These are phyloP conservation scores for Intellagama lesueurii DNA, from an alignment of 2,797 vertebrate species.

Conservation along the genomic window DNA sequence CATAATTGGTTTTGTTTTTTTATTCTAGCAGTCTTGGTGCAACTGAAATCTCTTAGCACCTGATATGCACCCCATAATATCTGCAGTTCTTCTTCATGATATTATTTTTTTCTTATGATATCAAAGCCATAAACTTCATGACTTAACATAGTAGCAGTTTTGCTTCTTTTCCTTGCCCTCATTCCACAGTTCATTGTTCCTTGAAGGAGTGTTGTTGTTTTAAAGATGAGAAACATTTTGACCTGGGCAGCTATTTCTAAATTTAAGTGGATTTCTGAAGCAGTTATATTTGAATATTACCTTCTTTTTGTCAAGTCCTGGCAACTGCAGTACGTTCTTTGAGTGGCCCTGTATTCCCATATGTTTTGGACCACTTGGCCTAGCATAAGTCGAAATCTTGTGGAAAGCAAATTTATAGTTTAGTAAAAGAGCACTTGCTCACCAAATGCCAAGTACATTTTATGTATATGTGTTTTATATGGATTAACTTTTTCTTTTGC, in stretches of 20 bases:
- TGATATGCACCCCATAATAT: background rate
- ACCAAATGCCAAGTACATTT: background rate
- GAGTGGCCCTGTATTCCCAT: background rate
- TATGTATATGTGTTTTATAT: background rate
- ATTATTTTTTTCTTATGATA: background rate
- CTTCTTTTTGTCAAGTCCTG: background rate
- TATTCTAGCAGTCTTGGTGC: background rate
- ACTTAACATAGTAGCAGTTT: background rate
- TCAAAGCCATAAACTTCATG: background rate
- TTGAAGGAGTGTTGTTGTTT: background rate
- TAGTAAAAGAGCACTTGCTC: conserved; percentile 3
- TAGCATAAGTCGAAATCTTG: background rate
- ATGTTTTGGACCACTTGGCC: background rate
- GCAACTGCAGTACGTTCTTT: background rate
- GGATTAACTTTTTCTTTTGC: background rate
- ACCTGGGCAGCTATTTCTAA: background rate
- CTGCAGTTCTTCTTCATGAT: background rate
- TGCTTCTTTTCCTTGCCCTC: background rate
- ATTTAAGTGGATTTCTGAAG: background rate
- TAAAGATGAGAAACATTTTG: background rate
- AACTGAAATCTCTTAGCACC: background rate
- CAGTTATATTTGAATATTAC: background rate
- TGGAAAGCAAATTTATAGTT: background rate
- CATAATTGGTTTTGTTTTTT: background rate
- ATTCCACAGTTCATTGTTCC: background rate